Percentiles rank a stretch among this genome's conserved stretches.
Evolutionary conservation across 2,113 vertebrate genomes (phyloP).

Genomic region (Equus quagga): DNA sequence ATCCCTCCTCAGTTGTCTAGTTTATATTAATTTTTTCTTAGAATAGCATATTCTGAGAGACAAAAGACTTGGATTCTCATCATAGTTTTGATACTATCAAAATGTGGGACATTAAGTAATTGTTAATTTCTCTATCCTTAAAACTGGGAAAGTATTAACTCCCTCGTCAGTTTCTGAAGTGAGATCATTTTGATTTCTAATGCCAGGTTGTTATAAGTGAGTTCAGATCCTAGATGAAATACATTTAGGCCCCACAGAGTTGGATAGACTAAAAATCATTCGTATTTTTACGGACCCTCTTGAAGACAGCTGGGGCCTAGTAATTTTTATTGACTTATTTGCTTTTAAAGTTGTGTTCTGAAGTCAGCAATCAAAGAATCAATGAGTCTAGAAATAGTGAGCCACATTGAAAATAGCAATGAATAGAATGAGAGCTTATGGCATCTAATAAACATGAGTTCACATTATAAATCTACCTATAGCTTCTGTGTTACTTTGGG

Average conservation of each 20-base stretch:
- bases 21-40: background rate
- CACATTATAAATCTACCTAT: background rate
- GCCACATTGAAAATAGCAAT: background rate
- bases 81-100: background rate
- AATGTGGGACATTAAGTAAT: background rate
- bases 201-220: background rate
- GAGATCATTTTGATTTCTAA: constrained; percentile 43
- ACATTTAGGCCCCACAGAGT: background rate
- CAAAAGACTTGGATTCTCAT: background rate
- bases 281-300: background rate
- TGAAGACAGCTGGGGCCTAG: background rate
- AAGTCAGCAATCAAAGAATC: constrained; percentile 33
- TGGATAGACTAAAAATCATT: background rate
- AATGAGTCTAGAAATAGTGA: background rate
- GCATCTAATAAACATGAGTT: background rate
- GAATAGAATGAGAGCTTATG: background rate
- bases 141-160: background rate
- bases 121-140: background rate
- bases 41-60: background rate
- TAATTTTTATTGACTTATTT: constrained; percentile 12
- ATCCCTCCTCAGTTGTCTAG: background rate
- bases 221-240: background rate
- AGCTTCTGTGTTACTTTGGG: background rate
- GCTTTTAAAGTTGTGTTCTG: background rate
- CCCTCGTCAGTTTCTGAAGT: background rate